Evolutionary conservation across 2,113 vertebrate species (phyloP).

Genomic region (Amphiprion ocellaris): DNA sequence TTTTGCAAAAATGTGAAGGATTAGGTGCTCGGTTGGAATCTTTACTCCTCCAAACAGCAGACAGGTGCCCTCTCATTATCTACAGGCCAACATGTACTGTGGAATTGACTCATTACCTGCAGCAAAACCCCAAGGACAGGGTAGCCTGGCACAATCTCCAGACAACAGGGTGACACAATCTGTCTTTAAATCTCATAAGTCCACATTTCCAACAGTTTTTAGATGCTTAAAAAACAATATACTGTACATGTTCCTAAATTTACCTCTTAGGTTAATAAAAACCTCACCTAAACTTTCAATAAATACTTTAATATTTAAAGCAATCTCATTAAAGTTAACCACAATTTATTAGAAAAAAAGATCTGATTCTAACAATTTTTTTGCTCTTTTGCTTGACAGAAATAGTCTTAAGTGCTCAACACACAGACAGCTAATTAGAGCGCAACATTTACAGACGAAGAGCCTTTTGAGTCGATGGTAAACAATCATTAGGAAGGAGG

Average conservation of each 20-base stretch:
- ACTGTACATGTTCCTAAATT: not conserved
- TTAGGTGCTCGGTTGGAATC: slow-evolving; percentile 26
- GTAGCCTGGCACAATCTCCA: slow-evolving; percentile 38
- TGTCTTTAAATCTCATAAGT: slow-evolving; percentile 18
- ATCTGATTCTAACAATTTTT: not conserved
- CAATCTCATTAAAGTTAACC: too few species aligned
- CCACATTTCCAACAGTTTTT: not conserved
- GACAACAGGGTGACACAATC: slow-evolving; percentile 25
- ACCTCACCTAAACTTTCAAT: not conserved
- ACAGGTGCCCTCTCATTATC: slow-evolving; percentile 60
- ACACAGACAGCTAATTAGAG: slow-evolving; percentile 16
- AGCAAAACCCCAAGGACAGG: slow-evolving; percentile 37
- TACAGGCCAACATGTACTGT: slow-evolving; percentile 42
- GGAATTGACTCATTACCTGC: slow-evolving; percentile 57
- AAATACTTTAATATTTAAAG: not conserved
- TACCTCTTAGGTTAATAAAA: not conserved
- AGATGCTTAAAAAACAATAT: not conserved
- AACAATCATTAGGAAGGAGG: not conserved
- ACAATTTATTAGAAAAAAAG: not conserved
- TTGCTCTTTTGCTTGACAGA: not conserved
- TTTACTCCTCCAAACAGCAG: slow-evolving; percentile 32
- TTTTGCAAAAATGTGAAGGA: slow-evolving; percentile 8
- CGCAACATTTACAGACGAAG: not conserved
- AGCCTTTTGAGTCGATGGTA: not conserved
- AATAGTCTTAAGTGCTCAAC: not conserved